Base-by-base conservation (phyloP, 1,140 invertebrate genomes). In the Potamilus streckersoni region DNA sequence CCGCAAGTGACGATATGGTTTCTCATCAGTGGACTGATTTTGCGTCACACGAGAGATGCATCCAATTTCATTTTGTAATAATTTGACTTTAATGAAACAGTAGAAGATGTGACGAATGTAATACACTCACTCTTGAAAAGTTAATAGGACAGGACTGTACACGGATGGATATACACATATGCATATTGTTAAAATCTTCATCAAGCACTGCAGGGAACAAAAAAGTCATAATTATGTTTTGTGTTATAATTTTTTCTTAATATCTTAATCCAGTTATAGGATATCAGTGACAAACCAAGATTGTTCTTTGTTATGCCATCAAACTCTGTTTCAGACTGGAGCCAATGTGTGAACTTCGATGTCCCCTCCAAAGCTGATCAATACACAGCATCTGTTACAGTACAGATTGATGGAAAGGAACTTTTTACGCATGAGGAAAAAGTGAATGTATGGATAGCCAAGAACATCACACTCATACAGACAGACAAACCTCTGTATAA, bases 401-500 rank as follows among this genome's bases (percentile, higher is more conserved):
- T 49, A 20, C 59, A 38, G 17, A 16, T 62, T 62, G 60, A 78
- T 27, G 17, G 20, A 15, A 68, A 65, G 2, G 69, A 71, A 19
- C 69, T 79, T 23, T 27, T 68, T 27, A 59, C 82, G 78, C 20
- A 70, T 79, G 27, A 74, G 75, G 57, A 73, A 83, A 72, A 77
- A 59, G 74, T 84, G 31, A 72, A 69, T 19, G 76, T 83, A 20
- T 62, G 72, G 31, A 67, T 59, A 16, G 66, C 62, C 5, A 80
- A 78, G 59, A 63, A 81, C 23, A 81, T 87, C 0, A 97, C 98
- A 76, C 96, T 98, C 82, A 95, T 99, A 81, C 97, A 98, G 90
- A 94, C 96, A 72, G 96, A 99, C 86, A 98, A 98, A 87, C 96
- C 97, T 0, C 93, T 98, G 0, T 99, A 98, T 84, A 98, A 95